Conservation (phyloP, 2,888 invertebrate species). For the Bimastos eiseni region DNA sequence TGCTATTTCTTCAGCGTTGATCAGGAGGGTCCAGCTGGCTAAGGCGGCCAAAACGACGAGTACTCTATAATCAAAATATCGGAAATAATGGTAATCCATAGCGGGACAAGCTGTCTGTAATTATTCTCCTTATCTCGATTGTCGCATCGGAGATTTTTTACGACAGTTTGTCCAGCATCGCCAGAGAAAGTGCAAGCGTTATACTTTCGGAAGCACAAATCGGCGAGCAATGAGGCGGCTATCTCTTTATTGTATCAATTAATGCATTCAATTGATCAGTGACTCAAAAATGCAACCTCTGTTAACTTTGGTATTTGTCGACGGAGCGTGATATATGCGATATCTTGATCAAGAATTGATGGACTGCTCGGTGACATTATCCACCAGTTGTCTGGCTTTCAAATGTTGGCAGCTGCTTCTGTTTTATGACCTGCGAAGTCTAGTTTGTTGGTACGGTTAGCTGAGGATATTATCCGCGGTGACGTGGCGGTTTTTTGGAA, state of each 20-base stretch:
- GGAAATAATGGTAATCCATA: background rate
- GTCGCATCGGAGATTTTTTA: background rate
- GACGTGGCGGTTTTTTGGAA: background rate
- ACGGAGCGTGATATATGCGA: background rate
- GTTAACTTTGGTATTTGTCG: background rate
- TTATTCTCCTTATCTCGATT: background rate
- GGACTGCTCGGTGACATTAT: background rate
- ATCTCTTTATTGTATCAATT: background rate
- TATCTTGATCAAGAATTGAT: conserved; percentile 13
- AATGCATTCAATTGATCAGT: background rate
- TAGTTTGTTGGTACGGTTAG: background rate
- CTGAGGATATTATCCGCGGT: background rate
- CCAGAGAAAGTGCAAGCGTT: background rate
- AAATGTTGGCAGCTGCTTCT: background rate
- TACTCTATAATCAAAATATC: background rate
- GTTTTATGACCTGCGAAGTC: background rate
- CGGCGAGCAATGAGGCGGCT: background rate
- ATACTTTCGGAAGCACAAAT: background rate
- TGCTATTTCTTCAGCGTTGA: background rate
- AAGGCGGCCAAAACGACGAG: background rate
- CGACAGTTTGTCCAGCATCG: background rate
- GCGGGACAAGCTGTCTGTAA: background rate
- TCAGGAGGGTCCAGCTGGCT: background rate
- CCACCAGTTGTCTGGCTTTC: background rate
- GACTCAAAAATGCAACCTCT: background rate